These are phyloP conservation scores for Physocephala rufipes DNA, from an alignment of 2,888 invertebrate species.

Conservation along the genomic window DNA sequence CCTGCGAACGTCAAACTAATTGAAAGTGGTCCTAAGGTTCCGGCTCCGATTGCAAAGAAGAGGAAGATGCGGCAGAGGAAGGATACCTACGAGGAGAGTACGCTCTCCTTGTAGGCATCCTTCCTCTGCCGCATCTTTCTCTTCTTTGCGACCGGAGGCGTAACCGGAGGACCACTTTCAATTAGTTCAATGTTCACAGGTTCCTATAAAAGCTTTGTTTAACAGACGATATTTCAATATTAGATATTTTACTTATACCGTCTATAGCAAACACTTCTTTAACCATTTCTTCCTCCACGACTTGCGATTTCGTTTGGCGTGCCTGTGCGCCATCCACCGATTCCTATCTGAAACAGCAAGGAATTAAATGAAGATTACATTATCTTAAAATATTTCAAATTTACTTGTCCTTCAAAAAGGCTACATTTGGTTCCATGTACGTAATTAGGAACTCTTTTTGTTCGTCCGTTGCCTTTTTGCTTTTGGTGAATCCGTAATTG, in stretches of 20 bases:
- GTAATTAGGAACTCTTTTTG: not conserved
- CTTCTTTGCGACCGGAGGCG: too few relatives aligned
- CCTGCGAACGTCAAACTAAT: not conserved
- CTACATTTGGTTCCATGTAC: not conserved
- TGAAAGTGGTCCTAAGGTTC: too few relatives aligned
- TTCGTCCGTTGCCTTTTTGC: not conserved
- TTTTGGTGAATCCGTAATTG: not conserved
- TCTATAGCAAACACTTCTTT: not conserved
- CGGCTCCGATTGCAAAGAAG: too few relatives aligned
- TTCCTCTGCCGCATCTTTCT: not conserved
- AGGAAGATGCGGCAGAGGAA: not conserved
- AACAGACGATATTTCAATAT: too few relatives aligned
- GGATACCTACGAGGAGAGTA: not conserved
- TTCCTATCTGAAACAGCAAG: not conserved
- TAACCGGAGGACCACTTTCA: too few relatives aligned
- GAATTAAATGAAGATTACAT: not conserved
- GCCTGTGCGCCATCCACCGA: not conserved
- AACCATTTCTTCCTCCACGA: not conserved
- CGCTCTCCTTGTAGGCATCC: too few relatives aligned
- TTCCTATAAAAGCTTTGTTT: too few relatives aligned
- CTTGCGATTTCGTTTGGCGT: not conserved
- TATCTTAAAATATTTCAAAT: not conserved
- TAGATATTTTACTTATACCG: too few relatives aligned
- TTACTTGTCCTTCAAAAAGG: not conserved
- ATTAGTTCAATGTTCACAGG: too few relatives aligned